Evolutionary conservation across 37 sponge, comb jelly and placozoan species (phyloP).

Genomic region (Dysidea cf. avara): DNA sequence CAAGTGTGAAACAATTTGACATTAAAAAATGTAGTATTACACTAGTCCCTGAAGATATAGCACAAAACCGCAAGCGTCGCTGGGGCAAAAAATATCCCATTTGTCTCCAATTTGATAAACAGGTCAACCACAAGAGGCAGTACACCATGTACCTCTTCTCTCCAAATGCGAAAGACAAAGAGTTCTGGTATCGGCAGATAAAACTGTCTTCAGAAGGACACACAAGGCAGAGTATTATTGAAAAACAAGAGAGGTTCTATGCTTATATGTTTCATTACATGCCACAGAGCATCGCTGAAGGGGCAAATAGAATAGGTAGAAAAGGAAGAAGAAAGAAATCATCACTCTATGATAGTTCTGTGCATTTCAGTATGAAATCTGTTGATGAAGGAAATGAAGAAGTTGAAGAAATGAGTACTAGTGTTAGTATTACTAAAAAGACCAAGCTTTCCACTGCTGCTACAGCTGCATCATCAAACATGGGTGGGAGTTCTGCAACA

Average conservation of each 20-base stretch:
- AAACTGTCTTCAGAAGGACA: slow-evolving; percentile 20
- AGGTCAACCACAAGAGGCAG: background rate
- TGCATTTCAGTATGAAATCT: background rate
- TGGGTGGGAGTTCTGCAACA: background rate
- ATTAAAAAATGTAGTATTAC: slow-evolving; percentile 18
- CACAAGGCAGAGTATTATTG: slow-evolving; percentile 12
- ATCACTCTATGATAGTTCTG: background rate
- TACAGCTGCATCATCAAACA: background rate
- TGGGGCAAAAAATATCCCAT: slow-evolving; percentile 91
- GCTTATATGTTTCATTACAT: slow-evolving; percentile 57
- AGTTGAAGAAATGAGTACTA: background rate
- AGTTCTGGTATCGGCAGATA: slow-evolving; percentile 77
- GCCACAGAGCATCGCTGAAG: slow-evolving; percentile 4
- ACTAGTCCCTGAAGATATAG: slow-evolving; percentile 57
- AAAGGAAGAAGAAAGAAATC: background rate
- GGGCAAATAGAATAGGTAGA: background rate
- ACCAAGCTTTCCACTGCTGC: background rate
- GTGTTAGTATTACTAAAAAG: background rate
- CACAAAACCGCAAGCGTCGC: slow-evolving; percentile 63
- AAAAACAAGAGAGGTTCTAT: slow-evolving; percentile 30
- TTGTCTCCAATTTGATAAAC: background rate
- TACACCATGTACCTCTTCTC: slow-evolving; percentile 49
- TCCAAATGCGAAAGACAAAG: slow-evolving; percentile 54
- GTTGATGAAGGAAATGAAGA: background rate
- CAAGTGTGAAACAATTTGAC: slow-evolving; percentile 12